These are phyloP conservation scores for Beaufortia kweichowensis DNA, from an alignment of 2,113 vertebrate species.

Conservation along the genomic window DNA sequence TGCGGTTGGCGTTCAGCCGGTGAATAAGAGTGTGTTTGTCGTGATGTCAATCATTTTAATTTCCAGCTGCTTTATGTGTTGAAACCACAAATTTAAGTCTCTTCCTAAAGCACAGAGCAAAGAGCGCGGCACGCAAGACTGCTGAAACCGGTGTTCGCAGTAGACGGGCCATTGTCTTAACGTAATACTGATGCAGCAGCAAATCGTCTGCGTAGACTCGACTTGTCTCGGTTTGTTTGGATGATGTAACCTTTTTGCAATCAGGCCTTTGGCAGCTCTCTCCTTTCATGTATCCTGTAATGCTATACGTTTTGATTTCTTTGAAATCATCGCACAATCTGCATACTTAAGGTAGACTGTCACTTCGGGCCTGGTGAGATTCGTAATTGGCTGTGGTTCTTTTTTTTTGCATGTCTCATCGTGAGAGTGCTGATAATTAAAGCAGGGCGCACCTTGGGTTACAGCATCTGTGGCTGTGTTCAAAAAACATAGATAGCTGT, in stretches of 20 bases:
- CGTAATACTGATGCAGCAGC: constrained; percentile 56
- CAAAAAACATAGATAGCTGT: background rate
- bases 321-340: constrained; percentile 51
- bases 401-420: constrained; percentile 26
- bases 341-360: constrained; percentile 47
- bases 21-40: background rate
- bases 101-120: constrained; percentile 30
- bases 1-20: background rate
- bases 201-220: constrained; percentile 54
- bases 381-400: constrained; percentile 24
- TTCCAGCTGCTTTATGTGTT: constrained; percentile 26
- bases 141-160: constrained; percentile 54
- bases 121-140: constrained; percentile 49
- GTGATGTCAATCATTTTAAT: constrained; percentile 30
- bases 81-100: constrained; percentile 26
- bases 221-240: constrained; percentile 62
- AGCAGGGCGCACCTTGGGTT: background rate
- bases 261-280: constrained; percentile 49
- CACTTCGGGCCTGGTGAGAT: constrained; percentile 41
- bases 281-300: constrained; percentile 58
- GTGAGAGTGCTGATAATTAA: background rate
- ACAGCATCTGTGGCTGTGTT: background rate
- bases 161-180: constrained; percentile 56
- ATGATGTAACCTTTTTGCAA: constrained; percentile 67
- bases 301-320: constrained; percentile 51